Percentiles rank a stretch among this genome's conserved stretches.
Evolutionary conservation across 2,888 invertebrate species (phyloP).

Genomic region (Volucella inanis): DNA sequence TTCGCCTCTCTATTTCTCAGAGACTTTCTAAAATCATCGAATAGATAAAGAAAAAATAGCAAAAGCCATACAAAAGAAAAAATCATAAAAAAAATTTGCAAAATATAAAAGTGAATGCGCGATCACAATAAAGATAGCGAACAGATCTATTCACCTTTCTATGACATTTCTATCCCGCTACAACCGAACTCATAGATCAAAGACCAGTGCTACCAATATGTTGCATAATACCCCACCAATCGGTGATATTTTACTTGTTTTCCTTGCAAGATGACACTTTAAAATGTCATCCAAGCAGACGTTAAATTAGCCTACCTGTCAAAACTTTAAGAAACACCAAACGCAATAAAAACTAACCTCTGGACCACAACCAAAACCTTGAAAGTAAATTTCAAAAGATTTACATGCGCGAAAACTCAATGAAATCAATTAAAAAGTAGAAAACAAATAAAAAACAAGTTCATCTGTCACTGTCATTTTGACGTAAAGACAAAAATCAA

Average conservation of each 20-base stretch:
- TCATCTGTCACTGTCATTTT: constrained; percentile 26
- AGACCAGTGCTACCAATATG: constrained; percentile 12
- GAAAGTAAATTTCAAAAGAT: constrained; percentile 34
- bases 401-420: constrained; percentile 24
- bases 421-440: constrained; percentile 21
- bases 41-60: constrained; percentile 28
- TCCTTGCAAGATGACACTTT: constrained; percentile 15
- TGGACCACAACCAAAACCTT: constrained; percentile 43
- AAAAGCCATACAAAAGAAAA: neutral
- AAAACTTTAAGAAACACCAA: constrained; percentile 9
- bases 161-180: constrained; percentile 17
- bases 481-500: constrained; percentile 49
- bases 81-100: neutral
- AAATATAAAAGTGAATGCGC: constrained; percentile 46
- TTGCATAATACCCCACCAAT: constrained; percentile 19
- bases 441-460: constrained; percentile 14
- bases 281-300: constrained; percentile 39
- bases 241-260: neutral
- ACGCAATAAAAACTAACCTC: constrained; percentile 6
- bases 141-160: constrained; percentile 44
- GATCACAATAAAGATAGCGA: constrained; percentile 6
- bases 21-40: constrained; percentile 62
- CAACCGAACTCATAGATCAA: neutral
- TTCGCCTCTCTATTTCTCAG: constrained; percentile 3
- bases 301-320: neutral